Conservation (phyloP, 1,140 invertebrate species). For the Tetramorium parvispinum region DNA sequence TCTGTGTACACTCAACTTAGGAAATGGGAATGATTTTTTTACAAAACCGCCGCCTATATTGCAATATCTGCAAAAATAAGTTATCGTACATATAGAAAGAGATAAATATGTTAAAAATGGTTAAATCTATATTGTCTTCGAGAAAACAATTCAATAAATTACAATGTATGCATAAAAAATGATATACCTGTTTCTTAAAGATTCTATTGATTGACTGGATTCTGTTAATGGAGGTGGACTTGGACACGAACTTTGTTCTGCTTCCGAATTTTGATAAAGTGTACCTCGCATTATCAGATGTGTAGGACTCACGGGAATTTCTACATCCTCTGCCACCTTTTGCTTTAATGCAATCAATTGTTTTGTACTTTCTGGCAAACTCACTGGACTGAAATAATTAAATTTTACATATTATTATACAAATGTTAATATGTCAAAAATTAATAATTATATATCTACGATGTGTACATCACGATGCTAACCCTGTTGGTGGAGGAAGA, state of each 20-base stretch:
- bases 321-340: constrained; percentile 76
- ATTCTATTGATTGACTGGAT: constrained; percentile 79
- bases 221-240: constrained; percentile 67
- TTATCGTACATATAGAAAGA: not conserved
- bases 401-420: constrained; percentile 8
- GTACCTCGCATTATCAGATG: constrained; percentile 81
- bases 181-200: constrained; percentile 82
- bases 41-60: constrained; percentile 86
- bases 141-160: not conserved
- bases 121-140: not conserved
- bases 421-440: not conserved
- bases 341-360: constrained; percentile 77
- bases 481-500: constrained; percentile 82
- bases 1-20: constrained; percentile 86
- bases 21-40: constrained; percentile 88
- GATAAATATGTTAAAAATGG: not conserved
- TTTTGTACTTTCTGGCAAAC: constrained; percentile 82
- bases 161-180: not conserved
- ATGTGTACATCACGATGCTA: constrained; percentile 47
- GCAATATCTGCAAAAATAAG: constrained; percentile 80
- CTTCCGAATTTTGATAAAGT: constrained; percentile 81
- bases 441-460: not conserved
- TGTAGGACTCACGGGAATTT: constrained; percentile 81
- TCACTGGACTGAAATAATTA: constrained; percentile 76
- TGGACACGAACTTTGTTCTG: constrained; percentile 79